phyloP scores from a whole-genome alignment of 1,140 invertebrate species.

The Coelopa frigida region DNA sequence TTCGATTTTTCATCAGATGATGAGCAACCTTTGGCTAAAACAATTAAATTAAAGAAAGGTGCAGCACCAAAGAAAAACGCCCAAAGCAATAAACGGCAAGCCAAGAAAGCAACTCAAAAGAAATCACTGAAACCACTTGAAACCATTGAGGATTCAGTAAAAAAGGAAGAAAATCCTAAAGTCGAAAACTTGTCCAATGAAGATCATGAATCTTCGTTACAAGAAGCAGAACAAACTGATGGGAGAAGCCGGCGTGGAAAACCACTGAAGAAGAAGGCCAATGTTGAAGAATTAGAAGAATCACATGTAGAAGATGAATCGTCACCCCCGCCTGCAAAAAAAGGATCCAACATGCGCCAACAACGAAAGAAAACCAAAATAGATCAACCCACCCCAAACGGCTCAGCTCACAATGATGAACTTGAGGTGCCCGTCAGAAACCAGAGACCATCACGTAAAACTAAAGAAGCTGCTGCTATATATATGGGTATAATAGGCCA shows the following conservation, averaged over 20 bases:
- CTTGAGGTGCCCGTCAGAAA: slow-evolving; percentile 22
- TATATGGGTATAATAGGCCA: slow-evolving; percentile 68
- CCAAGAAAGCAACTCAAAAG: too few relatives aligned
- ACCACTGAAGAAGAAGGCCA: too few relatives aligned
- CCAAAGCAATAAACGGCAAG: too few relatives aligned
- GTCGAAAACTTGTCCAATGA: too few relatives aligned
- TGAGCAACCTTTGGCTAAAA: slow-evolving; percentile 43
- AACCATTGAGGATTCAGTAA: slow-evolving; percentile 12
- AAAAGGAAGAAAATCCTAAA: slow-evolving; percentile 19
- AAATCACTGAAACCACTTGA: too few relatives aligned
- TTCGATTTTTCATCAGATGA: slow-evolving; percentile 46
- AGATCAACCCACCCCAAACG: slow-evolving; percentile 2
- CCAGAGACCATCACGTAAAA: slow-evolving; percentile 58
- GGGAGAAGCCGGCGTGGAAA: too few relatives aligned
- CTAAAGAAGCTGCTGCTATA: slow-evolving; percentile 66
- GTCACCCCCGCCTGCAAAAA: slow-evolving; percentile 23
- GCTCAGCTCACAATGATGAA: slow-evolving; percentile 7
- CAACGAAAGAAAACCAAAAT: slow-evolving; percentile 10
- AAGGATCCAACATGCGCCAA: slow-evolving; percentile 11
- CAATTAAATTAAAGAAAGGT: slow-evolving; percentile 39
- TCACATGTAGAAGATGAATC: not conserved
- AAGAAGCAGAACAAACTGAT: too few relatives aligned
- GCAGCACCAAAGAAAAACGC: slow-evolving; percentile 14
- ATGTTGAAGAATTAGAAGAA: too few relatives aligned
- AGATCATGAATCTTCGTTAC: too few relatives aligned